Base-by-base conservation (phyloP, 2,113 vertebrate species). In the Grammomys surdaster region DNA sequence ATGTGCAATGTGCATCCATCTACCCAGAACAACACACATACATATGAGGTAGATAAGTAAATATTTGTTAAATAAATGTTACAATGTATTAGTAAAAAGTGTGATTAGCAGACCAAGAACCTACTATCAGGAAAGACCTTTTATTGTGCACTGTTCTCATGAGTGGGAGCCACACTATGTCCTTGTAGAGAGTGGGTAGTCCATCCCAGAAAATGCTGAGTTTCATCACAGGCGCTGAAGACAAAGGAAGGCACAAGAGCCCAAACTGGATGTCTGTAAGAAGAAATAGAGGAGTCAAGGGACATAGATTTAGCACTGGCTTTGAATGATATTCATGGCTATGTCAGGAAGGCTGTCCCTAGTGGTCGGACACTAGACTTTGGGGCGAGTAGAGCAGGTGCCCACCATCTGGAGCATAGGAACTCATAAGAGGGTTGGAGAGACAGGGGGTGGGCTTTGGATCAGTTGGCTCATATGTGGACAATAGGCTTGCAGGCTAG, bases 101-200 rank as follows among this genome's bases (percentile, higher is more conserved):
- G 40, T 75, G 48, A 58, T 11, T 11, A 20, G 19, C 4, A n/a
- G 43, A 65, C 46, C 43, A 65, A 33, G 54, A 54, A 36, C 58
- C 14, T 11, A 73, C 17, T n/a, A 10, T 51, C 16, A 58, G 51
- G 17, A 36, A 88, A 80, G 75, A 46, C 0, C 36, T 8, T 82
- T 88, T 40, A 31, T 89, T 48, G 43, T 8, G 51, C 6, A 22
- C 0, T 5, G 16, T 72, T n/a, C 40, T 7, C 76, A 73, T 33
- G 11, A 36, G 24, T 3, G 33, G 58, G 26, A 63, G 43, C 43
- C 11, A 0, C 0, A 73, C 7, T 13, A 0, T 11, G 24, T 24
- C 24, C 11, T 24, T 2, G 65, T 17, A 17, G 75, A 40, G 54
- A 40, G 70, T 1, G 43, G 3, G 17, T 12, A 5, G 77, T 69